phyloP scores from a whole-genome alignment of 2,113 vertebrate genomes.

The Antechinus flavipes region DNA sequence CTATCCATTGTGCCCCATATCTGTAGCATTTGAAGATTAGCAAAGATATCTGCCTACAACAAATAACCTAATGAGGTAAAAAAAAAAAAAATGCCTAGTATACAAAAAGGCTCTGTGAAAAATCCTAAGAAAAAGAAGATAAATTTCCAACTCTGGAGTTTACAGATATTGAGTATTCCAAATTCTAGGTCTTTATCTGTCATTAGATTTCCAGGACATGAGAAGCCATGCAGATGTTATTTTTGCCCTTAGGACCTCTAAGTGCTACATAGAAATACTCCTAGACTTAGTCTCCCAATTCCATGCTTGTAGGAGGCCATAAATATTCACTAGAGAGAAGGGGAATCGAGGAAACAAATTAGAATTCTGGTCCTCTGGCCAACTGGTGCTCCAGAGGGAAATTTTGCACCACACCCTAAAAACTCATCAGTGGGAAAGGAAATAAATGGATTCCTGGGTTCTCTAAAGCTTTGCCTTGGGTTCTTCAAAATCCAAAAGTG shows the following conservation, averaged over 20 bases:
- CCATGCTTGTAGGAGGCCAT: slow-evolving; percentile 26
- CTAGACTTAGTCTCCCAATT: not conserved
- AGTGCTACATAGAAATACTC: slow-evolving; percentile 18
- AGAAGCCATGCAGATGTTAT: not conserved
- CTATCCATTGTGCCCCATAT: not conserved
- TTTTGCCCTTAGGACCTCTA: slow-evolving; percentile 14
- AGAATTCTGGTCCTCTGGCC: slow-evolving; percentile 2
- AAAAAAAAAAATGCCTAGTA: not conserved
- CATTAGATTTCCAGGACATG: not conserved
- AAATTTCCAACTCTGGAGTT: not conserved
- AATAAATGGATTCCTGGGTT: slow-evolving; percentile 11
- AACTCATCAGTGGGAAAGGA: slow-evolving; percentile 25
- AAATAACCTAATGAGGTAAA: not conserved
- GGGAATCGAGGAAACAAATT: not conserved
- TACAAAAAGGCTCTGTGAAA: not conserved
- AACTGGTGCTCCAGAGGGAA: not conserved
- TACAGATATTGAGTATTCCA: not conserved
- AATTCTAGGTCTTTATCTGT: slow-evolving; percentile 6
- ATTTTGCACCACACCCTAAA: slow-evolving; percentile 17
- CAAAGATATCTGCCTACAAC: not conserved
- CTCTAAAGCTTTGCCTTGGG: not conserved
- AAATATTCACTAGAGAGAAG: slow-evolving; percentile 20
- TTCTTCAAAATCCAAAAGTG: slow-evolving; percentile 2
- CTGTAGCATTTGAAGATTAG: not conserved
- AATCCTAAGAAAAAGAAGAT: not conserved